Base-by-base conservation (phyloP, 2,888 invertebrate species). In the Halictus ligatus region DNA sequence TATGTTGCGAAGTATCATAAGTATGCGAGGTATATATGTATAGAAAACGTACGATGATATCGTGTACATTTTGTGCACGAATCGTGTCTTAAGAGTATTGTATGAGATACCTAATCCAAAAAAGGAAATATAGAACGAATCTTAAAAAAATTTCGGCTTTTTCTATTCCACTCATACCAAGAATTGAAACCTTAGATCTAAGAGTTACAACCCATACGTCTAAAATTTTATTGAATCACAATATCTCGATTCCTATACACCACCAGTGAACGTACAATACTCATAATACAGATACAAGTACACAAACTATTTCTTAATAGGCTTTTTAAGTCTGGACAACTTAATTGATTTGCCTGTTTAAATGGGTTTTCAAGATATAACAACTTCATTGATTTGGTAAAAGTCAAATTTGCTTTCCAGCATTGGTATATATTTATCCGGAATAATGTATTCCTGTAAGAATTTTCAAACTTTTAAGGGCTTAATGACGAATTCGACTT, bases 1-100 rank as follows among this genome's bases (percentile, higher is more conserved):
- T 71, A 71, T 43, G 6, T 83, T 60, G 48, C 21, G 15, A 74
- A 64, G 64, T 64, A 64, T 8, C 18, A 64, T 64, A 64, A 64
- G 29, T 64, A 29, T 64, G 64, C 15, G 64, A 64, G 64, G 15
- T 64, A 29, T 29, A 64, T 64, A 64, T 64, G 64, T 64, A 64
- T 64, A 64, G 18, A 64, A 29, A 64, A 64, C 18, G 6, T 29
- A 64, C 6, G 15, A 29, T 29, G 29, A 18, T 6, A 18, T 18
- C 29, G 25, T 64, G 64, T 64, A 29, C 64, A 29, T 64, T 64
- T 64, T 18, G 18, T 64, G 29, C 64, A 18, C 29, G 29, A 64
- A 29, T 64, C 18, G 64, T 64, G 64, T 64, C 64, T 29, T 64
- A 64, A 21, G 40, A 29, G n/a, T 29, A 15, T 29, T 15, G 21